phyloP scores from a whole-genome alignment of 2,888 invertebrate genomes.

The Hoplodrina blanda region DNA sequence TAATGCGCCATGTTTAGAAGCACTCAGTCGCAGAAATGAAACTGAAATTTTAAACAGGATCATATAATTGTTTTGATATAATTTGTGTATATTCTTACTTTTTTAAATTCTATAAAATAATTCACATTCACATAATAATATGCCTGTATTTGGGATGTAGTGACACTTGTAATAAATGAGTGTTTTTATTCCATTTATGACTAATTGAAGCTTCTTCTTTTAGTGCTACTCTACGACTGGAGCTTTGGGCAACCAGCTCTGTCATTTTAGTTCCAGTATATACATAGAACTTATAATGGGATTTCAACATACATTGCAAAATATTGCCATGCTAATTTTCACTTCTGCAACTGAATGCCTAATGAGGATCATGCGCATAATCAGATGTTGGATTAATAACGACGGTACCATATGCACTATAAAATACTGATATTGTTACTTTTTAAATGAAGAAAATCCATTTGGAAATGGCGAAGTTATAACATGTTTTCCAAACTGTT shows the following conservation, averaged over 20 bases:
- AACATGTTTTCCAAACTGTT: neutral
- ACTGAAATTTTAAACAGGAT: neutral
- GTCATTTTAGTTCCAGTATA: conserved; percentile 6
- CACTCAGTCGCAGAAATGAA: conserved; percentile 37
- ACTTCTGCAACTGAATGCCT: conserved; percentile 42
- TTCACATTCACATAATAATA: neutral
- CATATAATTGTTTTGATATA: neutral
- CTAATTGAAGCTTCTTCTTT: conserved; percentile 39
- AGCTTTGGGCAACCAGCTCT: conserved; percentile 17
- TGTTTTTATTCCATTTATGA: neutral
- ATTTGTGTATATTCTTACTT: neutral
- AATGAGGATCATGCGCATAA: conserved; percentile 32
- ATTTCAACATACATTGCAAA: neutral
- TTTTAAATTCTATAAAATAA: neutral
- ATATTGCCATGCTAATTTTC: conserved; percentile 19
- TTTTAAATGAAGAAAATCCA: conserved; percentile 3
- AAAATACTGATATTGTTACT: conserved; percentile 10
- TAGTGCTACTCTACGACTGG: conserved; percentile 10
- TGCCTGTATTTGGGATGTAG: conserved; percentile 10
- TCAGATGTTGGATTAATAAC: conserved; percentile 24
- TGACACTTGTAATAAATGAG: neutral
- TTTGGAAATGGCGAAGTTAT: neutral
- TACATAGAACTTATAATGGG: conserved; percentile 21
- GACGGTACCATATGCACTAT: conserved; percentile 16
- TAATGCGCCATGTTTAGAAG: conserved; percentile 8